These are phyloP conservation scores for Masnerella sp. DNA, from an alignment of 2,888 invertebrate species.

Conservation along the genomic window DNA sequence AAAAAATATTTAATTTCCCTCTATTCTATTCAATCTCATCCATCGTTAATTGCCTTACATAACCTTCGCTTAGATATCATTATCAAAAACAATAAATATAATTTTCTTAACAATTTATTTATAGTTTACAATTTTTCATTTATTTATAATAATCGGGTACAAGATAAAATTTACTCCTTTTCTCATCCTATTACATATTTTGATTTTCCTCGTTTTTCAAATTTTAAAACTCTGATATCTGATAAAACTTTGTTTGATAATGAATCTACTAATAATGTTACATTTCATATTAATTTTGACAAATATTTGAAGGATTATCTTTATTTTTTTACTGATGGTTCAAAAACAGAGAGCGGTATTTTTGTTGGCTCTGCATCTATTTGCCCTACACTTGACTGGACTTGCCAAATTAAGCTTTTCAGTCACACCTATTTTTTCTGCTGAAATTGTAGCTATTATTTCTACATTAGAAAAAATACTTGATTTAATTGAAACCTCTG, in stretches of 20 bases:
- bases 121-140: background rate
- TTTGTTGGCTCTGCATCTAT: constrained; percentile 7
- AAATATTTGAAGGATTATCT: background rate
- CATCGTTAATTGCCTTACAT: background rate
- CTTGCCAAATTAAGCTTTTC: background rate
- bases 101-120: background rate
- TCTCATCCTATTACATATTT: background rate
- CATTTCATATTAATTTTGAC: background rate
- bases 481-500: background rate
- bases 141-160: background rate
- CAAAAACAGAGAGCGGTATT: constrained; percentile 9
- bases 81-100: constrained; percentile 9
- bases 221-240: constrained; percentile 2
- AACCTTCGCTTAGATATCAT: no score
- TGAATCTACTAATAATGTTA: background rate
- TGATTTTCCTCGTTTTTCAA: background rate
- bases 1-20: background rate
- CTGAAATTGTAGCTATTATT: constrained; percentile 7
- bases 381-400: background rate
- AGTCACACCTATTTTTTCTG: constrained; percentile 14
- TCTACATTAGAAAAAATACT: background rate
- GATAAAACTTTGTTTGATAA: constrained; percentile 3
- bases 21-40: background rate
- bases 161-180: background rate
- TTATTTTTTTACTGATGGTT: constrained; percentile 20